Conservation (phyloP, 1,140 invertebrate species). For the Cherax destructor region DNA sequence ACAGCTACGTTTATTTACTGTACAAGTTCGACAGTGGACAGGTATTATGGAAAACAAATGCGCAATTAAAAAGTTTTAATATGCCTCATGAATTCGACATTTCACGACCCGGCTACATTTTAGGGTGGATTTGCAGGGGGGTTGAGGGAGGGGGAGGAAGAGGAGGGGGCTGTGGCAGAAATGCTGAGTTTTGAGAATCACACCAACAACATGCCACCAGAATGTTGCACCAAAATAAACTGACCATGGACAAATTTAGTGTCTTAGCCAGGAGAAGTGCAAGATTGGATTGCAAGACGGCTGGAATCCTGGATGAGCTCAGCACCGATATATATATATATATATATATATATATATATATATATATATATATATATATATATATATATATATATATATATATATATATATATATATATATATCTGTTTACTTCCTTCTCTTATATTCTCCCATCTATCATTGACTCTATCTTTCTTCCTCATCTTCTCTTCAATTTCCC, state of each 20-base stretch:
- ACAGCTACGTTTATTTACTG: constrained; percentile 62
- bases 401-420: not conserved
- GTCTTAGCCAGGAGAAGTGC: too few species aligned
- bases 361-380: not conserved
- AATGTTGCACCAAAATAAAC: too few species aligned
- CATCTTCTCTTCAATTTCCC: too few species aligned
- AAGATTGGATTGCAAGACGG: too few species aligned
- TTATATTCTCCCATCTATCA: too few species aligned
- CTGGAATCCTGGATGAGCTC: too few species aligned
- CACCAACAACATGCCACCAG: too few species aligned
- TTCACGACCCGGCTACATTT: constrained; percentile 67
- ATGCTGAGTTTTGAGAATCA: too few species aligned
- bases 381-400: constrained; percentile 5
- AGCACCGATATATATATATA: not conserved
- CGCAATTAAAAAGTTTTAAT: constrained; percentile 70
- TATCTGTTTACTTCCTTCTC: not conserved
- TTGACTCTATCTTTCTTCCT: too few species aligned
- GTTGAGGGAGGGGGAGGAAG: not conserved
- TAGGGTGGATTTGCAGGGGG: constrained; percentile 55
- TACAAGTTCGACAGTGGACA: constrained; percentile 68
- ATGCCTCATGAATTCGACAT: constrained; percentile 67
- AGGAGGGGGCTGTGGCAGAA: too few species aligned
- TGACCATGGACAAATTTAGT: too few species aligned
- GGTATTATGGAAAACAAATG: constrained; percentile 69
- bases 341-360: constrained; percentile 8